Percentiles rank a stretch among this genome's conserved stretches.
Conservation (phyloP, 1,140 invertebrate species). For the Steinernema khuongi region DNA sequence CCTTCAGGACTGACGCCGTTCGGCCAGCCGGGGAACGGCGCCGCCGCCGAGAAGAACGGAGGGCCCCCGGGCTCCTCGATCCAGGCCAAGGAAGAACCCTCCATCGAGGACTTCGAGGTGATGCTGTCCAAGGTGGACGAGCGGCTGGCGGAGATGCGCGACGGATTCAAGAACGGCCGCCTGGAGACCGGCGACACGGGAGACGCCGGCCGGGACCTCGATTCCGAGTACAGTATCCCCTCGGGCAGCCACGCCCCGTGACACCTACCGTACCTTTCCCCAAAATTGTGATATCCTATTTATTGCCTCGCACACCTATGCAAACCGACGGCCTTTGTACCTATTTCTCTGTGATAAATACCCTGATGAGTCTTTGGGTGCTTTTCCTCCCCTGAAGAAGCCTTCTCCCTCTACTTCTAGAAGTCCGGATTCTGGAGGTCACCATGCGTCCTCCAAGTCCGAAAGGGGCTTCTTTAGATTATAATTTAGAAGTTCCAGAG, state of each 20-base stretch:
- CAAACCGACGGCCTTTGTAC: too few species aligned
- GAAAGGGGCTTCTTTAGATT: too few species aligned
- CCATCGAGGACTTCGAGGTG: slow-evolving; percentile 38
- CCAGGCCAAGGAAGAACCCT: background rate
- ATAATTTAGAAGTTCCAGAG: too few species aligned
- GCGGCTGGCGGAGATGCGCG: slow-evolving; percentile 38
- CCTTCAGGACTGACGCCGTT: background rate
- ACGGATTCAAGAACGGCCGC: slow-evolving; percentile 28
- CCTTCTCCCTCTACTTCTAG: too few species aligned
- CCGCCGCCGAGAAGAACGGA: too few species aligned
- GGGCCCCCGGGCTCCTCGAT: background rate
- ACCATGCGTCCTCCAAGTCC: too few species aligned
- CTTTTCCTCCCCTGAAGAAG: too few species aligned
- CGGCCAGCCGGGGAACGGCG: background rate
- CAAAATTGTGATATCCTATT: background rate
- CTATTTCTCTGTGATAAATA: too few species aligned
- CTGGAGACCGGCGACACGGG: slow-evolving; percentile 38
- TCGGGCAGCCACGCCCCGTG: background rate
- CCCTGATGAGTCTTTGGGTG: too few species aligned
- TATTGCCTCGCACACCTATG: too few species aligned
- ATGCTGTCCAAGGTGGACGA: slow-evolving; percentile 32
- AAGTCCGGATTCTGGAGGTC: too few species aligned
- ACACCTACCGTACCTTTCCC: background rate
- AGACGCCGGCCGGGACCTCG: slow-evolving; percentile 28
- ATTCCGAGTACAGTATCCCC: slow-evolving; percentile 16